A percentile compares a stretch with the other conserved stretches of the same genome.
Evolutionary conservation across 2,113 vertebrate species (phyloP).

Genomic region (Pipa parva): DNA sequence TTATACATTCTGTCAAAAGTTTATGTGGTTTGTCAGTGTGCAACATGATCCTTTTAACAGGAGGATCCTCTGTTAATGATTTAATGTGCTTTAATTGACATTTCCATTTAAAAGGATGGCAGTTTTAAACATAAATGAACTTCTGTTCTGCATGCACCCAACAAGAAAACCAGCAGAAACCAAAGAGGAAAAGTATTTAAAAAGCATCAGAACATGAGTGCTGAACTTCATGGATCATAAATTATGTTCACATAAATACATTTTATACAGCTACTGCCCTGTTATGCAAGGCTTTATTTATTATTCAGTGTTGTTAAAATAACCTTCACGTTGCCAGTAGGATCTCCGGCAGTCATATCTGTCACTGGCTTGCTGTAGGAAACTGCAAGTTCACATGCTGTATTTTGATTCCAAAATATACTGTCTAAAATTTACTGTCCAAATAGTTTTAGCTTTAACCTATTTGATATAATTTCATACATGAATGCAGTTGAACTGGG

Average conservation of each 20-base stretch:
- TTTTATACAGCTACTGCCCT: slow-evolving; percentile 15
- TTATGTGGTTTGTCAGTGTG: no score
- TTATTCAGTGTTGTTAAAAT: slow-evolving; percentile 26
- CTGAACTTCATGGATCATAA: slow-evolving; percentile 38
- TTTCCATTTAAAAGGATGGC: not conserved
- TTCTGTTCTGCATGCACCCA: slow-evolving; percentile 4
- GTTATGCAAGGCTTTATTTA: slow-evolving; percentile 30
- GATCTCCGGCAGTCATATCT: slow-evolving; percentile 20
- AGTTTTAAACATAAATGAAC: slow-evolving; percentile 20
- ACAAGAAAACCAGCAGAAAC: slow-evolving; percentile 20
- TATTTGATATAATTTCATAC: slow-evolving; percentile 45
- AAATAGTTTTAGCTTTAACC: slow-evolving; percentile 43
- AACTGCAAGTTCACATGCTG: slow-evolving; percentile 15
- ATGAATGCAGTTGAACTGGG: slow-evolving; percentile 47
- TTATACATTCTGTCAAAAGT: no score
- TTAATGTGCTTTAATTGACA: slow-evolving; percentile 22
- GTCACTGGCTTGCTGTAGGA: slow-evolving; percentile 19
- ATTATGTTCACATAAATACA: slow-evolving; percentile 31
- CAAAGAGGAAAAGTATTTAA: slow-evolving; percentile 28
- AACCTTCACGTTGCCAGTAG: slow-evolving; percentile 29
- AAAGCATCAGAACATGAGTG: slow-evolving; percentile 37
- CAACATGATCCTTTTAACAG: slow-evolving; percentile 10
- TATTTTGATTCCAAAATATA: slow-evolving; percentile 25
- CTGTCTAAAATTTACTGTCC: slow-evolving; percentile 26
- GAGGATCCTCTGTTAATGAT: slow-evolving; percentile 9